Conservation (phyloP, 2,797 vertebrate genomes). For the Manis crassicaudata region DNA sequence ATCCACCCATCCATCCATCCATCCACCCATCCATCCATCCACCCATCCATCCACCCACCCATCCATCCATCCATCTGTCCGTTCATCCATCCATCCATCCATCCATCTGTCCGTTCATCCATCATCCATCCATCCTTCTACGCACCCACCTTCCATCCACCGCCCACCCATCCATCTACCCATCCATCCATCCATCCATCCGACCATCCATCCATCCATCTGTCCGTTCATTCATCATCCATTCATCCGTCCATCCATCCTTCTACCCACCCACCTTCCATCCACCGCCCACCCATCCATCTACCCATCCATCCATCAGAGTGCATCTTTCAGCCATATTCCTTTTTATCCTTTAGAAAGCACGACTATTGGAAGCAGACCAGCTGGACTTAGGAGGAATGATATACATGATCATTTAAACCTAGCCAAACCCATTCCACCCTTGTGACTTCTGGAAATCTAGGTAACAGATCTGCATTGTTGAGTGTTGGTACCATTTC, state of each 20-base stretch:
- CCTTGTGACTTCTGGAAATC: not conserved
- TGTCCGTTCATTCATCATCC: not conserved
- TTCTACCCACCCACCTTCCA: not conserved
- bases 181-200: not conserved
- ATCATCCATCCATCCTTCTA: not conserved
- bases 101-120: not conserved
- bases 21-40: not conserved
- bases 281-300: not conserved
- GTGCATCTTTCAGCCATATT: not conserved
- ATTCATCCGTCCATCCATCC: not conserved
- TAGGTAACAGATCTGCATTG: too few species aligned
- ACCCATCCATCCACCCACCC: not conserved
- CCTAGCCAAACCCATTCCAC: accelerated
- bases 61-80: not conserved
- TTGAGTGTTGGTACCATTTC: accelerated
- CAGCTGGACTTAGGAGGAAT: not conserved
- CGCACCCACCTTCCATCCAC: not conserved
- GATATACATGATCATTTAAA: accelerated
- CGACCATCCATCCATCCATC: not conserved
- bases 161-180: not conserved
- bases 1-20: not conserved
- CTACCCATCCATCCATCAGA: not conserved
- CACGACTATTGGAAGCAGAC: not conserved
- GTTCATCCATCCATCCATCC: not conserved
- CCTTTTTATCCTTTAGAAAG: not conserved